A percentile compares a stretch with the other conserved stretches of the same genome.
Evolutionary conservation across 1,140 invertebrate genomes (phyloP).

Genomic region (Chironomus striatipennis): DNA sequence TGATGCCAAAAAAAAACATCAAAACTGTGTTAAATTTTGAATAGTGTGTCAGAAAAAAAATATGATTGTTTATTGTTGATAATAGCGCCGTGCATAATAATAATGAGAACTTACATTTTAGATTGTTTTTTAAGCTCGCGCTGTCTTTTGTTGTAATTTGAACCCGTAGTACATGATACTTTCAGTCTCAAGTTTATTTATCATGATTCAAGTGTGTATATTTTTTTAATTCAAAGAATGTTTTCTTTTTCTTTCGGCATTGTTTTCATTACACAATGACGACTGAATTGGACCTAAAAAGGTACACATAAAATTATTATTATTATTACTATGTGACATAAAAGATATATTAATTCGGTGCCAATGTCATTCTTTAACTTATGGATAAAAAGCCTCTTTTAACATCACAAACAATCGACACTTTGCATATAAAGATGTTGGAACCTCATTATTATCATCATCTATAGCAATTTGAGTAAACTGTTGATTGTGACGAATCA

Average conservation of each 20-base stretch:
- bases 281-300: neutral
- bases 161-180: neutral
- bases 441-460: no score
- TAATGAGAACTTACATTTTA: neutral
- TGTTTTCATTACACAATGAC: neutral
- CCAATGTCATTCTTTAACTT: neutral
- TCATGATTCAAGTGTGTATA: neutral
- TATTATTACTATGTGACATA: conserved; percentile 6
- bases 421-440: no score
- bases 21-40: neutral
- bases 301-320: neutral
- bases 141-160: neutral
- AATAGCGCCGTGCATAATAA: neutral
- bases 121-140: neutral
- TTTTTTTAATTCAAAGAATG: neutral
- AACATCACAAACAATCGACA: no score
- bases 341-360: neutral
- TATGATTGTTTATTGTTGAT: conserved; percentile 11
- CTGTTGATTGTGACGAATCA: no score
- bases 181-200: conserved; percentile 9
- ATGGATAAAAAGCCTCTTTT: no score
- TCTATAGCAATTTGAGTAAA: no score
- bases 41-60: conserved; percentile 1
- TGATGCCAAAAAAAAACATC: no score
- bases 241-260: neutral